phyloP scores from a whole-genome alignment of 2,888 invertebrate genomes.

The Epirrhoe tristata region DNA sequence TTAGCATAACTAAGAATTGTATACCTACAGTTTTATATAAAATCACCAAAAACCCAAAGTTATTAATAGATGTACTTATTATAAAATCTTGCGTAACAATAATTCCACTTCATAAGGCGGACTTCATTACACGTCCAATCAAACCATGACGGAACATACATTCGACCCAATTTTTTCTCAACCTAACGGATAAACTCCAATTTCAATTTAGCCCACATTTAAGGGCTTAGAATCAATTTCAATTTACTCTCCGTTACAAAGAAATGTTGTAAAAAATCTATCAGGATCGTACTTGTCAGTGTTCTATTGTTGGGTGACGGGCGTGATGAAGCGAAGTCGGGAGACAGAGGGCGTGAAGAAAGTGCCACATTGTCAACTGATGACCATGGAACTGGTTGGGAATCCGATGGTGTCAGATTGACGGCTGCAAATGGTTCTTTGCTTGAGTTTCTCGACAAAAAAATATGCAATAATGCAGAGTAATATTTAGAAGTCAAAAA shows the following conservation, averaged over 20 bases:
- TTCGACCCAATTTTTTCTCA: conserved; percentile 52
- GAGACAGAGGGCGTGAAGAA: conserved; percentile 75
- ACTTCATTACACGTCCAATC: conserved; percentile 38
- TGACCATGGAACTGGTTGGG: conserved; percentile 61
- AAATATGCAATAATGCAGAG: background rate
- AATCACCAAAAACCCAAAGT: no score
- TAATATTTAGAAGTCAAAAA: background rate
- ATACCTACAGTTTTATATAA: no score
- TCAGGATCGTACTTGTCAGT: conserved; percentile 80
- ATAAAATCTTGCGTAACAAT: conserved; percentile 11
- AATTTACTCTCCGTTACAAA: conserved; percentile 67
- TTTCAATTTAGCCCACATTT: conserved; percentile 62
- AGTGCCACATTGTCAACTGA: conserved; percentile 71
- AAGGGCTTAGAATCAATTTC: conserved; percentile 73
- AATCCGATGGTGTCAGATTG: conserved; percentile 55
- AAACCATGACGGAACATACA: conserved; percentile 48
- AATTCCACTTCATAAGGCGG: conserved; percentile 18
- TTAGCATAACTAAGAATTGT: background rate
- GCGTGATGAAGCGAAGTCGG: conserved; percentile 72
- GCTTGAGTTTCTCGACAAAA: background rate
- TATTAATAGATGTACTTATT: background rate
- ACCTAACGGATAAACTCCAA: conserved; percentile 50
- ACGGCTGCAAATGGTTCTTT: conserved; percentile 56
- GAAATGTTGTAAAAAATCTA: conserved; percentile 79
- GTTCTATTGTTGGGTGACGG: conserved; percentile 71